Percentiles rank a stretch among this genome's conserved stretches.
These are phyloP conservation scores for Amazona guildingii DNA, from an alignment of 2,113 vertebrate genomes.

Conservation along the genomic window DNA sequence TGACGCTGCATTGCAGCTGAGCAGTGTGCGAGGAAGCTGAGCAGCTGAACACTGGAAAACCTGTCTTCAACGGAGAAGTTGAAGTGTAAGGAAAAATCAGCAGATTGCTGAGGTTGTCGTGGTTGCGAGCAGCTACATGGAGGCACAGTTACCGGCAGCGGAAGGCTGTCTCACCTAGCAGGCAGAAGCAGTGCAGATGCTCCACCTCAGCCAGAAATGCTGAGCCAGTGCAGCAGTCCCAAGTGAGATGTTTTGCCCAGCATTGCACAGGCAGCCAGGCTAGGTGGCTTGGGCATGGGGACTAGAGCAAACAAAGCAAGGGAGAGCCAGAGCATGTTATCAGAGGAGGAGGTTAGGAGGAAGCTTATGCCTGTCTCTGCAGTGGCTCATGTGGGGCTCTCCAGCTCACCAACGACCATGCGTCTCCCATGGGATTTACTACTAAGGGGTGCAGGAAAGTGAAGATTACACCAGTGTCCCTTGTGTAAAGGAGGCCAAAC, in stretches of 20 bases:
- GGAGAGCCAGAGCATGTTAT: not conserved
- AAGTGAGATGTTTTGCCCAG: not conserved
- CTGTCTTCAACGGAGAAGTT: not conserved
- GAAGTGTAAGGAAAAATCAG: not conserved
- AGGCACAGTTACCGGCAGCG: not conserved
- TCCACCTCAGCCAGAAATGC: not conserved
- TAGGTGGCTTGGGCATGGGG: not conserved
- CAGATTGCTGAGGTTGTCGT: not conserved
- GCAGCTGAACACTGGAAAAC: not conserved
- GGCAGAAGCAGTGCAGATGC: not conserved
- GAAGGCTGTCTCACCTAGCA: not conserved
- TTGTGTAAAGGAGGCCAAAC: fast-evolving
- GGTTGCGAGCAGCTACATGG: not conserved
- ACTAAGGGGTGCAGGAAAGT: not conserved
- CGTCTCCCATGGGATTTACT: not conserved
- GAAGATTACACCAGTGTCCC: fast-evolving
- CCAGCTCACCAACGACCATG: fast-evolving
- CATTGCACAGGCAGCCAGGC: not conserved
- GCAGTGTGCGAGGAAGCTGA: fast-evolving
- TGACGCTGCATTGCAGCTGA: not conserved
- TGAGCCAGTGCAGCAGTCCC: not conserved
- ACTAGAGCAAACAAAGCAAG: fast-evolving
- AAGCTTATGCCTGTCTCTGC: not conserved
- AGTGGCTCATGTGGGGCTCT: fast-evolving
- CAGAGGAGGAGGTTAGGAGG: not conserved